phyloP scores from a whole-genome alignment of 2,797 vertebrate genomes.

The Channa striata region DNA sequence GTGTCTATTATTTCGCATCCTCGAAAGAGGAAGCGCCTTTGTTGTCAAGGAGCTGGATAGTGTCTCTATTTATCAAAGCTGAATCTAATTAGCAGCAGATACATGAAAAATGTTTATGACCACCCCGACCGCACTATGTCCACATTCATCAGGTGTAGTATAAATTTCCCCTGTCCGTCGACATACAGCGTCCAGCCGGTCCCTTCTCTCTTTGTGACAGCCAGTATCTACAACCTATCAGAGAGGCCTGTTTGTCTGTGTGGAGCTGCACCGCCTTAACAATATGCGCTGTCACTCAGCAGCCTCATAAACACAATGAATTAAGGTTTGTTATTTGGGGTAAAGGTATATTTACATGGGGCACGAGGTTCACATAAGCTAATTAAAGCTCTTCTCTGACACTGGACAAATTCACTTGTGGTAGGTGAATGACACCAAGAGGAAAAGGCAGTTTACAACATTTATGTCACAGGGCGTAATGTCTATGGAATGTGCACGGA shows the following conservation, averaged over 20 bases:
- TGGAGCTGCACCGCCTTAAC: conserved; percentile 29
- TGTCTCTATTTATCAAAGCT: conserved; percentile 73
- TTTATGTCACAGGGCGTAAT: conserved; percentile 2
- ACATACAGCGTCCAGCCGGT: conserved; percentile 25
- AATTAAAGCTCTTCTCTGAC: conserved; percentile 13
- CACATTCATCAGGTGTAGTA: conserved; percentile 69
- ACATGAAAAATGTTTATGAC: conserved; percentile 67
- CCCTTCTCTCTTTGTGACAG: conserved; percentile 29
- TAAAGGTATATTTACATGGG: conserved; percentile 20
- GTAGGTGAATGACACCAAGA: conserved; percentile 6
- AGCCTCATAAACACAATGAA: conserved; percentile 36
- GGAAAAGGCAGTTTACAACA: conserved; percentile 10
- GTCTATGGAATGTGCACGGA: conserved; percentile 55
- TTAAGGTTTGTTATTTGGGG: conserved; percentile 10
- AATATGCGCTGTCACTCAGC: conserved; percentile 37
- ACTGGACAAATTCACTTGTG: background rate
- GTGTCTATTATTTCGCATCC: conserved; percentile 16
- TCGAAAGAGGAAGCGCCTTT: conserved; percentile 24
- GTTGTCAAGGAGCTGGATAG: conserved; percentile 62
- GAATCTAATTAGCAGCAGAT: conserved; percentile 78
- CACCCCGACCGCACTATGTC: conserved; percentile 44
- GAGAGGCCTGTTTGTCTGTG: conserved; percentile 24
- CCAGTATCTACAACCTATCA: conserved; percentile 30
- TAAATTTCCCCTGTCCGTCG: conserved; percentile 67
- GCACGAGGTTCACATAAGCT: background rate